phyloP scores from a whole-genome alignment of 2,888 invertebrate genomes.

The Trissolcus brochymenae region DNA sequence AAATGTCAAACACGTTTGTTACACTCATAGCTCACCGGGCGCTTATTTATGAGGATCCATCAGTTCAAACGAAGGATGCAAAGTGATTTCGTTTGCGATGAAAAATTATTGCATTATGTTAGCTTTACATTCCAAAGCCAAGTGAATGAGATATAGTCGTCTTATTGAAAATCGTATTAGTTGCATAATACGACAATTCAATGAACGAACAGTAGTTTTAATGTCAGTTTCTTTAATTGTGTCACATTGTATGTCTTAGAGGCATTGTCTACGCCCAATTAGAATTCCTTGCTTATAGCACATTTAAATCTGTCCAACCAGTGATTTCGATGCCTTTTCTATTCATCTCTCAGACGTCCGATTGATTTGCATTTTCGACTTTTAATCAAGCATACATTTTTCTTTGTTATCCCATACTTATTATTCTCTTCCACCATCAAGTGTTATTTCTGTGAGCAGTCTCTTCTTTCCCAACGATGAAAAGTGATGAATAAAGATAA shows the following conservation, averaged over 20 bases:
- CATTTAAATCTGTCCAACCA: constrained; percentile 29
- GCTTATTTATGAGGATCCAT: too few relatives aligned
- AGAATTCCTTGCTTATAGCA: constrained; percentile 38
- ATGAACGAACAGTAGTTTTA: constrained; percentile 25
- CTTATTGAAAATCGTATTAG: constrained; percentile 46
- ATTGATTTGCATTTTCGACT: background rate
- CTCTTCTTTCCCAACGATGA: background rate
- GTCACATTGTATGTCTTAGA: constrained; percentile 37
- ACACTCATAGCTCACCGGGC: too few relatives aligned
- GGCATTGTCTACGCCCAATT: constrained; percentile 40
- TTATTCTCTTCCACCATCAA: background rate
- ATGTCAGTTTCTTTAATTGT: constrained; percentile 45
- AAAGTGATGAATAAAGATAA: background rate
- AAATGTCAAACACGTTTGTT: too few relatives aligned
- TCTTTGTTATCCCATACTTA: background rate
- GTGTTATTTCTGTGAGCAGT: background rate
- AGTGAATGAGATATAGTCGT: constrained; percentile 19
- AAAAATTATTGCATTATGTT: constrained; percentile 6
- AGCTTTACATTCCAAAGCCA: constrained; percentile 2
- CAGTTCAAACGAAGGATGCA: too few relatives aligned
- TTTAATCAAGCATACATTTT: constrained; percentile 1
- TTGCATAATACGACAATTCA: constrained; percentile 49
- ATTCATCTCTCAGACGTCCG: constrained; percentile 6
- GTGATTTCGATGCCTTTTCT: constrained; percentile 43
- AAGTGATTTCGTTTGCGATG: background rate